Base-by-base conservation (phyloP, 2,888 invertebrate genomes). In the Chrysomela aeneicollis region DNA sequence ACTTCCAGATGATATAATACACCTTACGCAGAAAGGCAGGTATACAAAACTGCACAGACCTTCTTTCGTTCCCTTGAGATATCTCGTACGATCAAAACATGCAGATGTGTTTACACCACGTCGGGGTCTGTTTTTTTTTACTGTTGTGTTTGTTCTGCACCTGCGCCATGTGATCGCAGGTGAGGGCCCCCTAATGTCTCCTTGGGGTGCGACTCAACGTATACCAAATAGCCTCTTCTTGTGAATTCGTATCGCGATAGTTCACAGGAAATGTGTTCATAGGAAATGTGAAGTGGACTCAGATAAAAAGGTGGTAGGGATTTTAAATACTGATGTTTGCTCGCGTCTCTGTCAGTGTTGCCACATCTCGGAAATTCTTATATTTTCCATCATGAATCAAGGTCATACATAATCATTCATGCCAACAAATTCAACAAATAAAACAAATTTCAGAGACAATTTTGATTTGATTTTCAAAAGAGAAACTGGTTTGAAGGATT, bases 71-170 rank as follows among this genome's bases (percentile, higher is more conserved):
- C 47, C 30, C 46, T 26, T 18, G 30, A 37, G 57, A 57, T 49
- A 62, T 54, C 42, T 55, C 50, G 55, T 62, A 50, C 51, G n/a
- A 30, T 51, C 17, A 47, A 53, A 58, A 47, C 57, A 58, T 50
- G 61, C 58, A 61, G 58, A 61, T 65, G 58, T 61, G 58, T 61
- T 58, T 59, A 57, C 52, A 65, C 47, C 26, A 58, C 30, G 49
- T 37, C 61, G 61, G 42, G 55, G n/a, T 22, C 30, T 49, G 26
- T 42, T 57, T 22, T 12, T 12, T 30, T 59, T 51, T 57, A 58
- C 55, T 57, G 61, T 53, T 51, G 57, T 62, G 61, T 65, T 65
- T 62, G 54, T 54, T 61, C 37, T 62, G 61, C 61, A 65, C 65
- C 65, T 65, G 65, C 65, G 42, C 17, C 59, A 37, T 17, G 10